Conservation (phyloP, 2,888 invertebrate species). For the Pristionchus maxplancki region DNA sequence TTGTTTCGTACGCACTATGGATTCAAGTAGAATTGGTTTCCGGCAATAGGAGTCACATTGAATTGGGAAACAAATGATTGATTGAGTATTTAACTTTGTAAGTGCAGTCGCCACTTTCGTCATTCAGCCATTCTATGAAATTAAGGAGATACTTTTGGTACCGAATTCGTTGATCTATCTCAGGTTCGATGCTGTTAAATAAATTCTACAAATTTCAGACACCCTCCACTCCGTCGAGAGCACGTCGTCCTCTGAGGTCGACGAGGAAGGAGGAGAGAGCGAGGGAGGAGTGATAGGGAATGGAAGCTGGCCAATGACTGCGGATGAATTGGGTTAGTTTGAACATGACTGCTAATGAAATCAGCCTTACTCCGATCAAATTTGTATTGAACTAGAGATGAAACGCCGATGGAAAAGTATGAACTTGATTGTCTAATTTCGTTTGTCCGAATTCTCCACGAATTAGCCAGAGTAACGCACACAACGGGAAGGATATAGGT, state of each 20-base stretch:
- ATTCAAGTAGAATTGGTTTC: no score
- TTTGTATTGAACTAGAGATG: not conserved
- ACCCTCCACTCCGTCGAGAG: not conserved
- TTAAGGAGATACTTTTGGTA: no score
- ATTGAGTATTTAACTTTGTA: not conserved
- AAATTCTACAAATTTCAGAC: not conserved
- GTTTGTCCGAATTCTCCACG: no score
- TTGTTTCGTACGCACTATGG: no score
- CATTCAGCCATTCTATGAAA: no score
- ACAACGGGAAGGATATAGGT: no score
- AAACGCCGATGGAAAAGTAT: not conserved
- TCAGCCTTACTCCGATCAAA: not conserved
- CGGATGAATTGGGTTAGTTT: conserved; percentile 26
- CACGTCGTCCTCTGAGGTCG: not conserved
- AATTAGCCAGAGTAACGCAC: no score
- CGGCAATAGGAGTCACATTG: no score
- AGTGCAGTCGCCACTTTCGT: not conserved
- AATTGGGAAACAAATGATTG: no score
- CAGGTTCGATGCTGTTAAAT: no score
- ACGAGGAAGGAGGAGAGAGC: not conserved
- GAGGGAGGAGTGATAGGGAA: not conserved
- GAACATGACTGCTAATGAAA: not conserved
- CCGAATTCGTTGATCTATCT: no score
- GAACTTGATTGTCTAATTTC: not conserved
- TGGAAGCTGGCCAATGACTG: not conserved